These are phyloP conservation scores for Rhingia campestris DNA, from an alignment of 2,888 invertebrate species.

Conservation along the genomic window DNA sequence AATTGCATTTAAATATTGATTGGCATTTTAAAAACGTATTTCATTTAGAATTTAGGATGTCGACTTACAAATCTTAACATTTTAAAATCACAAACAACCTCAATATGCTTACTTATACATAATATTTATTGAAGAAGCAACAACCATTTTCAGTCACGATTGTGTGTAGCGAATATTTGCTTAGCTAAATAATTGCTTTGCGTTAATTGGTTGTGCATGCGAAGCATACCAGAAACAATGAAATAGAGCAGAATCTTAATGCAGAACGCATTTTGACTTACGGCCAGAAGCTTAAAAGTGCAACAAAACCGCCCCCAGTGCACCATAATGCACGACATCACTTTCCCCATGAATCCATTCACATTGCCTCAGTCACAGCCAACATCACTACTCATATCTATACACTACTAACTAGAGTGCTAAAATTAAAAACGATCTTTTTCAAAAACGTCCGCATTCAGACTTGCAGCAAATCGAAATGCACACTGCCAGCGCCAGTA, in stretches of 20 bases:
- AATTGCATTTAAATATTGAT: too few relatives aligned
- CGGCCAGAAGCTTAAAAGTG: conserved; percentile 52
- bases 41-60: too few relatives aligned
- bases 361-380: not conserved
- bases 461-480: conserved; percentile 13
- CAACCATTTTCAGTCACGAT: conserved; percentile 14
- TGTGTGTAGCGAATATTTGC: not conserved
- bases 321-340: conserved; percentile 47
- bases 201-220: conserved; percentile 53
- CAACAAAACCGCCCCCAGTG: conserved; percentile 42
- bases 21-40: too few relatives aligned
- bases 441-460: conserved; percentile 24
- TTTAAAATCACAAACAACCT: too few relatives aligned
- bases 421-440: conserved; percentile 56
- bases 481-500: conserved; percentile 20
- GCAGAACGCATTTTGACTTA: conserved; percentile 62
- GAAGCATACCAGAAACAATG: conserved; percentile 53
- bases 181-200: conserved; percentile 44
- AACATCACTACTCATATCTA: conserved; percentile 7
- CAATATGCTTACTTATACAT: too few relatives aligned
- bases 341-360: conserved; percentile 47
- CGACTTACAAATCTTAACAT: too few relatives aligned
- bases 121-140: not conserved
- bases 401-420: conserved; percentile 2
- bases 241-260: conserved; percentile 62